Base-by-base conservation (phyloP, 2,113 vertebrate genomes). In the Oreocharis arfaki region DNA sequence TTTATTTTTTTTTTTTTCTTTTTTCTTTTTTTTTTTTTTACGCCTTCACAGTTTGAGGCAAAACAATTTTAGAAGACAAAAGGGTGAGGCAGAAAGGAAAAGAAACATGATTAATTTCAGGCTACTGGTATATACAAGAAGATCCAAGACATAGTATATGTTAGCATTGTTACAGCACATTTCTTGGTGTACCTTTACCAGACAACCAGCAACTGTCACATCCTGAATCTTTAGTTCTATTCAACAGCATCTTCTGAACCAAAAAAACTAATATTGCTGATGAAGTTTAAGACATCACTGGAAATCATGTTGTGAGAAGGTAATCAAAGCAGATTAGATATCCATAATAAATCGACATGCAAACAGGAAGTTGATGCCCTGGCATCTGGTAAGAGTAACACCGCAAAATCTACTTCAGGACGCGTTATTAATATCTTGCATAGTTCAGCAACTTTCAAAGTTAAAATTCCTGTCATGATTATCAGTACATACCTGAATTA, bases 351-450 rank as follows among this genome's bases (percentile, higher is more conserved):
- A 64, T 78, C 57, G 70, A 59, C 41, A 68, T 53, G 32, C 46
- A 87, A 94, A 82, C 33, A 95, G 26, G 32, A 61, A 96, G 75
- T 27, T 76, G 60, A 95, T 93, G 73, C 73, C 32, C 41, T 84
- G 61, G 60, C n/a, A 94, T 59, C 42, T 79, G 41, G 32, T 88
- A 93, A 78, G 93, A 95, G 63, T 55, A 94, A 79, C 47, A 88
- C 18, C 4, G 16, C 33, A 96, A 96, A 94, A 95, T 96, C 46
- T 79, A 47, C 55, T 95, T 97, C 26, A 27, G 55, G 80, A 87
- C 3, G 2, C 87, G 33, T 56, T 90, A n/a, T 47, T 82, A 85
- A 60, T 12, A 67, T 71, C 89, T 35, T 90, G 86, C 57, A 27
- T 26, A 64, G 63, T 81, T 93, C 53, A 86, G 60, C 35, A 59